Base-by-base conservation (phyloP, 2,113 vertebrate genomes). In the Hemicordylus capensis region DNA sequence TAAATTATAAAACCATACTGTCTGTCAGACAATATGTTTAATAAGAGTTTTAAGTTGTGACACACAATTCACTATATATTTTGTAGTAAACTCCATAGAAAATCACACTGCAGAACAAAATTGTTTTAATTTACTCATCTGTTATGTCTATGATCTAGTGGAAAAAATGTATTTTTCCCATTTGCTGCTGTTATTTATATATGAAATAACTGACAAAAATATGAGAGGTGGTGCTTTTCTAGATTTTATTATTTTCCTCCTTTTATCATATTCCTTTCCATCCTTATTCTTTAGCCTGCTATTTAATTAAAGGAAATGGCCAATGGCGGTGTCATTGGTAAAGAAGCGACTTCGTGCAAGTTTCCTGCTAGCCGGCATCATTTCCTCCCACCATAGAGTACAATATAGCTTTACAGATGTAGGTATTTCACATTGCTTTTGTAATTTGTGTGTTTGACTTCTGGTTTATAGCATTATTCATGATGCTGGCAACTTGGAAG, bases 401-500 rank as follows among this genome's bases (percentile, higher is more conserved):
- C 89, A 26, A 85, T 72, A 0, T 26, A 88, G 93, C 92, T 93
- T 95, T 94, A 94, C 93, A 94, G 93, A 95, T 95, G 93, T 93
- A 93, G 93, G 92, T 85, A 94, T 95, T 95, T 93, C 88, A n/a
- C 58, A 83, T n/a, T 81, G 44, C 89, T 90, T 8, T 90, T 80
- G 19, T 54, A 54, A 24, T 51, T 48, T 34, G n/a, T 37, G 72
- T n/a, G 46, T 74, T 61, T 81, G 80, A 79, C 82, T 80, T 76
- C 82, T 88, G 89, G 39, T 91, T 85, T 58, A 22, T 83, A 86
- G 91, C 86, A 85, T 91, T 87, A 89, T 94, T 95, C 94, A 95
- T 95, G 95, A 94, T 56, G 94, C 94, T 94, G 94, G 92, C 93
- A 93, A 94, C 86, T 93, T 24, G 48, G 58, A 42, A 63, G n/a